phyloP scores from a whole-genome alignment of 2,113 vertebrate species.

The Ciconia maguari region DNA sequence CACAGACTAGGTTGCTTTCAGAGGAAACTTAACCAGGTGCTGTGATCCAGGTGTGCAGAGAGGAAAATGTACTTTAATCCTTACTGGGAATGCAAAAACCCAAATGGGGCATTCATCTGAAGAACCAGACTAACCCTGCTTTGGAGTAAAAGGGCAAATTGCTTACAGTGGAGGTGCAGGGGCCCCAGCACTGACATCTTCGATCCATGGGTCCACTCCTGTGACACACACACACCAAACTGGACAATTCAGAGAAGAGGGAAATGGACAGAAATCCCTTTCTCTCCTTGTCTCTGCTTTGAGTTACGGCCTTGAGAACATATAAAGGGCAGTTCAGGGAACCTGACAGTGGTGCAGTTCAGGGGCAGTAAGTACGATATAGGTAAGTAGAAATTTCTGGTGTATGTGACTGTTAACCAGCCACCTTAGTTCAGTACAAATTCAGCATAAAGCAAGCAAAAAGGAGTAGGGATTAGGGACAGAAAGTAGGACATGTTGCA shows the following conservation, averaged over 20 bases:
- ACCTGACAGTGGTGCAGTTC: neutral
- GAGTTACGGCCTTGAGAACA: neutral
- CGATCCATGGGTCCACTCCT: neutral
- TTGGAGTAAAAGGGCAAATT: neutral
- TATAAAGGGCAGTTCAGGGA: neutral
- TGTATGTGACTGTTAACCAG: neutral
- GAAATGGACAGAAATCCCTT: neutral
- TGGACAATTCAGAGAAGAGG: neutral
- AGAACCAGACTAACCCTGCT: neutral
- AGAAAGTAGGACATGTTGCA: neutral
- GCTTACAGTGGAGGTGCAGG: neutral
- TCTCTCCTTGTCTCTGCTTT: neutral
- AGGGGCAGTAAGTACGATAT: neutral
- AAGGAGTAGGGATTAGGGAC: neutral
- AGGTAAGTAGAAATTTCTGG: neutral
- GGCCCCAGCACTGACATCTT: neutral
- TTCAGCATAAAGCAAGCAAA: neutral
- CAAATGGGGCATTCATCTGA: neutral
- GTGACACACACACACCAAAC: neutral
- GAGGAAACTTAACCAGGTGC: neutral
- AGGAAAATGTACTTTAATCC: neutral
- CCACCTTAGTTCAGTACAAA: neutral
- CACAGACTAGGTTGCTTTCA: neutral
- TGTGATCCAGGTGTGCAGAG: neutral
- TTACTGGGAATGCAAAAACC: neutral